Evolutionary conservation across 2,113 vertebrate species (phyloP).

Genomic region (Turdus rufiventris): DNA sequence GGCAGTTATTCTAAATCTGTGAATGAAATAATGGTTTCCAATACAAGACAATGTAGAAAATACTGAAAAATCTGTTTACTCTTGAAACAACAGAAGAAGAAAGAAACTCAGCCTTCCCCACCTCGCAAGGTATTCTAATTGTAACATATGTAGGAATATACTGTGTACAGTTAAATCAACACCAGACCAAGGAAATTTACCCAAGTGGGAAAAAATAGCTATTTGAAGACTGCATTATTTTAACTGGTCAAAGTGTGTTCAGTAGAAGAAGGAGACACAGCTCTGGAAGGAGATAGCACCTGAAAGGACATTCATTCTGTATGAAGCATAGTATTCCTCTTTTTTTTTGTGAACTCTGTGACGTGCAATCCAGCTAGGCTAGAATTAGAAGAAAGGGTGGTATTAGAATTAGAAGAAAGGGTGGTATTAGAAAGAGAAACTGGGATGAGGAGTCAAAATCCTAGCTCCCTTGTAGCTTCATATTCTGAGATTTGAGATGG

Average conservation of each 20-base stretch:
- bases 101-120: not conserved
- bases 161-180: not conserved
- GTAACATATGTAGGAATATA: not conserved
- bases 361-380: not conserved
- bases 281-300: not conserved
- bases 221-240: not conserved
- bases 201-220: not conserved
- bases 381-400: not conserved
- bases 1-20: not conserved
- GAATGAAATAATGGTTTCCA: not conserved
- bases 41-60: not conserved
- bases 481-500: not conserved
- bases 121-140: not conserved
- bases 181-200: not conserved
- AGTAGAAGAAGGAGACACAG: not conserved
- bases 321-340: not conserved
- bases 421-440: not conserved
- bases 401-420: not conserved
- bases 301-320: not conserved
- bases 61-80: conserved; percentile 4
- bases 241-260: not conserved
- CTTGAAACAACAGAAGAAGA: conserved; percentile 20
- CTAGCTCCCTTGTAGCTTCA: not conserved
- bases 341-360: not conserved
- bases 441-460: not conserved